phyloP scores from a whole-genome alignment of 35 echinoderm and acorn worm species.

The Patiria miniata region DNA sequence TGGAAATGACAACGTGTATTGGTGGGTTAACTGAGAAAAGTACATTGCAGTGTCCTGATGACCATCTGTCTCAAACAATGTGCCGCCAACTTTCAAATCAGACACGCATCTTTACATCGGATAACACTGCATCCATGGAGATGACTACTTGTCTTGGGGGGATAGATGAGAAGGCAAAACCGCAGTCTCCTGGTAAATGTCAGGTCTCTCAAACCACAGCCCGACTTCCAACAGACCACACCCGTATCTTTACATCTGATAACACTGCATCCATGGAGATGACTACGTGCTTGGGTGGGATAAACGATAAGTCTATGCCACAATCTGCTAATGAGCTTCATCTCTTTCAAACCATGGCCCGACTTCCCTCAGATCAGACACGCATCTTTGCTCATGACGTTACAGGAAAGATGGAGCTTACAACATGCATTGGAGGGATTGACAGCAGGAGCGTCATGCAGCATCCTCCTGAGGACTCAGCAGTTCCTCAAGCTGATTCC shows the following conservation, averaged over 20 bases:
- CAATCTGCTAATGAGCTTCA: neutral
- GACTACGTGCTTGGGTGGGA: neutral
- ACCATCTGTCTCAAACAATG: neutral
- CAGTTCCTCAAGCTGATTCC: neutral
- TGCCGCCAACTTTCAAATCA: neutral
- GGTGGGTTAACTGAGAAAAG: neutral
- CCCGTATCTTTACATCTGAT: slow-evolving; percentile 30
- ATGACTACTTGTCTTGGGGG: slow-evolving; percentile 19
- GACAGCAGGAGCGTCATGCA: neutral
- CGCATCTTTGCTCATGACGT: neutral
- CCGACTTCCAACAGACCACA: neutral
- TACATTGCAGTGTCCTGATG: no score
- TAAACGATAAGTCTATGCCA: neutral
- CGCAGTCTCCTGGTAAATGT: neutral
- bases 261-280: slow-evolving; percentile 47
- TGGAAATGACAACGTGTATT: slow-evolving; percentile 36
- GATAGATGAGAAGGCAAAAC: neutral
- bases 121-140: slow-evolving; percentile 40
- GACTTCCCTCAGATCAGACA: neutral
- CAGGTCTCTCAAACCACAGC: neutral
- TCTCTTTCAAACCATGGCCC: neutral
- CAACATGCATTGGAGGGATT: slow-evolving; percentile 38
- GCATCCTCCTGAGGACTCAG: neutral
- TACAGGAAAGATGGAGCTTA: slow-evolving; percentile 26
- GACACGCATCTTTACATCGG: slow-evolving; percentile 17